phyloP scores from a whole-genome alignment of 2,888 invertebrate species.

The Dryobota labecula region DNA sequence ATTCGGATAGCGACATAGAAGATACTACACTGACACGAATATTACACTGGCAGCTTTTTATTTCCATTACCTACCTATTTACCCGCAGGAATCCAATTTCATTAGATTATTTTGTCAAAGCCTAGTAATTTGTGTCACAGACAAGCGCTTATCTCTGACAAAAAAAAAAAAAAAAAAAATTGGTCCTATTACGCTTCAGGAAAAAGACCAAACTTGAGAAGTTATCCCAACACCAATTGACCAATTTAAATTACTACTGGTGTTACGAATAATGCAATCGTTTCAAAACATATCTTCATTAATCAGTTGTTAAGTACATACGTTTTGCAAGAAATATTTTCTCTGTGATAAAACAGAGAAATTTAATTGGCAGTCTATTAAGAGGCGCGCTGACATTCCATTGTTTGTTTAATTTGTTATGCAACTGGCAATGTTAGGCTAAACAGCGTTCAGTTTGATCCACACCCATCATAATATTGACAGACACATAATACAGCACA shows the following conservation, averaged over 20 bases:
- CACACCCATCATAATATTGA: conserved; percentile 33
- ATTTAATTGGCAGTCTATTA: conserved; percentile 36
- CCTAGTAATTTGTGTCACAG: too few relatives aligned
- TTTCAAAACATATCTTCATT: conserved; percentile 16
- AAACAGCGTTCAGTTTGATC: not conserved
- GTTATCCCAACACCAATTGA: too few relatives aligned
- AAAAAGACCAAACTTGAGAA: too few relatives aligned
- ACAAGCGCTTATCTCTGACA: too few relatives aligned
- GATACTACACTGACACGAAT: too few relatives aligned
- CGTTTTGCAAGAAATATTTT: conserved; percentile 24
- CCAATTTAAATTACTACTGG: conserved; percentile 4
- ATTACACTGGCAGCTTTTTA: too few relatives aligned
- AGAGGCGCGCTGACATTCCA: not conserved
- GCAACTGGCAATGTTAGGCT: conserved; percentile 6
- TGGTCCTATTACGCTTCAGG: too few relatives aligned
- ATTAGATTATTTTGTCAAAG: too few relatives aligned
- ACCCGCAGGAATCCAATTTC: too few relatives aligned
- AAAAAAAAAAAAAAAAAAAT: too few relatives aligned
- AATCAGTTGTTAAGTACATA: conserved; percentile 9
- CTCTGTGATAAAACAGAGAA: conserved; percentile 18
- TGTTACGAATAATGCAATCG: conserved; percentile 19
- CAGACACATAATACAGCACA: not conserved
- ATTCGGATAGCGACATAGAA: too few relatives aligned
- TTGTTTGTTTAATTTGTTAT: conserved; percentile 17
- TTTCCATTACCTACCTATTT: too few relatives aligned